These are phyloP conservation scores for Bujurquina vittata DNA, from an alignment of 2,113 vertebrate species.

Conservation along the genomic window DNA sequence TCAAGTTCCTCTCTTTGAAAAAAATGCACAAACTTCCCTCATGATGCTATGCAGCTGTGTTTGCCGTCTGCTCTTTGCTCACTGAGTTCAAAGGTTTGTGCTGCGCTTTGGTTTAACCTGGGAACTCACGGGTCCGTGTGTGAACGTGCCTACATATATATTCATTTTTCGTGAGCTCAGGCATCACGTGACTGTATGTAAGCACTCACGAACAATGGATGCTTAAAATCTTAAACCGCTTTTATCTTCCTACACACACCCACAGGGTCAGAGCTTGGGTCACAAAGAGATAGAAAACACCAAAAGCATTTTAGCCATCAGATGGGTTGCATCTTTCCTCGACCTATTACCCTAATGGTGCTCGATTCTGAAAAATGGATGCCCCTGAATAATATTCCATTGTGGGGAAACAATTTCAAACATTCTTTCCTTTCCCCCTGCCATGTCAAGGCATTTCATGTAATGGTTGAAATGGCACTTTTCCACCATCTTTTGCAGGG, in stretches of 20 bases:
- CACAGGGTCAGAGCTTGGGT: constrained; percentile 7
- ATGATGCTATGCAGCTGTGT: neutral
- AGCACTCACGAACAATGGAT: neutral
- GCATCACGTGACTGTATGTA: neutral
- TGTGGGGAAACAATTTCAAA: constrained; percentile 64
- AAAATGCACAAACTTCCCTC: constrained; percentile 13
- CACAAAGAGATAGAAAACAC: constrained; percentile 35
- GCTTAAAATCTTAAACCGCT: constrained; percentile 9
- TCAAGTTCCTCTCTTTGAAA: constrained; percentile 9
- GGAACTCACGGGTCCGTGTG: neutral
- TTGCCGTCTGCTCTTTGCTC: neutral
- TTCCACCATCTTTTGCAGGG: constrained; percentile 55
- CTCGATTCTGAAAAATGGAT: constrained; percentile 66
- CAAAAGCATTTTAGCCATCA: constrained; percentile 34
- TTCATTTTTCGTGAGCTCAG: neutral
- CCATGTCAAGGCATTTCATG: constrained; percentile 60
- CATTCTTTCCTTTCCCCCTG: constrained; percentile 38
- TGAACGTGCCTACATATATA: neutral
- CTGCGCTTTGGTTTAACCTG: neutral
- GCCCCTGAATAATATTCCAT: constrained; percentile 45
- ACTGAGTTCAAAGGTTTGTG: neutral
- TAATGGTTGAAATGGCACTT: constrained; percentile 69
- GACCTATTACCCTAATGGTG: constrained; percentile 65
- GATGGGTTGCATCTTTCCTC: constrained; percentile 39
- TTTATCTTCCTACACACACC: constrained; percentile 14